Conservation (phyloP, 2,797 vertebrate genomes). For the Lemur catta region DNA sequence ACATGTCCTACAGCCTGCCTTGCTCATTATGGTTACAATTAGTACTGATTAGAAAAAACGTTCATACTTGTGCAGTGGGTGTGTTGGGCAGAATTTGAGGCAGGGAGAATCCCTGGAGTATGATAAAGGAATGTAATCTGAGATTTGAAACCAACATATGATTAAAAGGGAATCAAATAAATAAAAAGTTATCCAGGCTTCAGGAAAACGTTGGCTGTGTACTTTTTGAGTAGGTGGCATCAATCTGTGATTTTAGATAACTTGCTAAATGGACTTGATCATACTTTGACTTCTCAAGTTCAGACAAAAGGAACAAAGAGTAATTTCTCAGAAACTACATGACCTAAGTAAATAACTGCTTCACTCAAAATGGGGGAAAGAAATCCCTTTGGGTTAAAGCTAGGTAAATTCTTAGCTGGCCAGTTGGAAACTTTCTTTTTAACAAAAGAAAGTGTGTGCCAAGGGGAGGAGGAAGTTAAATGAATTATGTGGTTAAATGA, state of each 20-base stretch:
- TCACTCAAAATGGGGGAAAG: constrained; percentile 60
- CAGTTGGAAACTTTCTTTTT: not conserved
- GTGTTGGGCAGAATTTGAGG: not conserved
- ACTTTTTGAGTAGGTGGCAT: not conserved
- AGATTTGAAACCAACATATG: not conserved
- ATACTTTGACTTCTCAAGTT: not conserved
- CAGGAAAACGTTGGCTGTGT: not conserved
- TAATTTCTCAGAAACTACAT: constrained; percentile 51
- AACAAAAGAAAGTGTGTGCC: not conserved
- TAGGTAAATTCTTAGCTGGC: constrained; percentile 37
- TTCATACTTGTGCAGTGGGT: not conserved
- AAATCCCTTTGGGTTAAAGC: constrained; percentile 58
- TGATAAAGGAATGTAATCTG: not conserved
- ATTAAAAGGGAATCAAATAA: not conserved
- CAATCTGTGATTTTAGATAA: not conserved
- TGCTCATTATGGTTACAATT: not conserved
- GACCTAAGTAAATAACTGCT: constrained; percentile 32
- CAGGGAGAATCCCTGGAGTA: not conserved
- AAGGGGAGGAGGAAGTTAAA: not conserved
- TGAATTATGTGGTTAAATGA: constrained; percentile 9
- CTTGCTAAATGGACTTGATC: not conserved
- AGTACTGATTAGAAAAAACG: not conserved
- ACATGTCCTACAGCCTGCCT: not conserved
- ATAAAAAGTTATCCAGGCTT: not conserved
- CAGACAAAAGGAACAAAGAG: constrained; percentile 24